Percentiles rank a stretch among this genome's conserved stretches.
These are phyloP conservation scores for Procavia capensis DNA, from an alignment of 2,113 vertebrate genomes.

Conservation along the genomic window DNA sequence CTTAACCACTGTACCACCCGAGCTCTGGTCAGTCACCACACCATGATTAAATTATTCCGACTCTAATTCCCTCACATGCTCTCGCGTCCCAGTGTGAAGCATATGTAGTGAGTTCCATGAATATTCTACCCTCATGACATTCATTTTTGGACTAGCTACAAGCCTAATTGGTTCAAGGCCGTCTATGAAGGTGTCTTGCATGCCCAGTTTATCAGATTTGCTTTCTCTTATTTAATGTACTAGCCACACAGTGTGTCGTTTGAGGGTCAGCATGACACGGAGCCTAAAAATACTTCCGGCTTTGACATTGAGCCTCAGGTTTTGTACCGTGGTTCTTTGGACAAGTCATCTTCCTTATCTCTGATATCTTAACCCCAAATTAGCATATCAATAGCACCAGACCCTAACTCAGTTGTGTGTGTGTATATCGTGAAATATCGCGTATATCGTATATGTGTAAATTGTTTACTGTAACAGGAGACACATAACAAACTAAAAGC, in stretches of 20 bases:
- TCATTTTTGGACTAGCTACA: not conserved
- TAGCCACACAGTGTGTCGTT: not conserved
- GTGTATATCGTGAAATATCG: too few species aligned
- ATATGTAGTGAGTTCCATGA: not conserved
- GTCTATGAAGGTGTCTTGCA: not conserved
- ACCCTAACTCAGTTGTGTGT: too few species aligned
- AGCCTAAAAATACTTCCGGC: not conserved
- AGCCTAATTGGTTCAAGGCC: not conserved
- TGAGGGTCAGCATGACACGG: not conserved
- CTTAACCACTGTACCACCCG: too few species aligned
- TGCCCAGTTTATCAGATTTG: not conserved
- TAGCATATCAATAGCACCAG: not conserved
- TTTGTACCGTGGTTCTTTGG: not conserved
- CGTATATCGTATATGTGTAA: not conserved
- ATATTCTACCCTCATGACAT: not conserved
- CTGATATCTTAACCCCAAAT: not conserved
- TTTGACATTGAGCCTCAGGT: not conserved
- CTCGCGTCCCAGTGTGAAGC: not conserved
- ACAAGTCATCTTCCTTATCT: not conserved
- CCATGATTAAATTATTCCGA: not conserved
- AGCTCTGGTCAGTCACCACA: not conserved
- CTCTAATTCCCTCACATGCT: not conserved
- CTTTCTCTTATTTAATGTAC: not conserved
- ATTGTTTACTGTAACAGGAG: not conserved
- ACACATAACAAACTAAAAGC: not conserved